These are phyloP conservation scores for Tipula vernalis DNA, from an alignment of 2,888 invertebrate genomes.

Conservation along the genomic window DNA sequence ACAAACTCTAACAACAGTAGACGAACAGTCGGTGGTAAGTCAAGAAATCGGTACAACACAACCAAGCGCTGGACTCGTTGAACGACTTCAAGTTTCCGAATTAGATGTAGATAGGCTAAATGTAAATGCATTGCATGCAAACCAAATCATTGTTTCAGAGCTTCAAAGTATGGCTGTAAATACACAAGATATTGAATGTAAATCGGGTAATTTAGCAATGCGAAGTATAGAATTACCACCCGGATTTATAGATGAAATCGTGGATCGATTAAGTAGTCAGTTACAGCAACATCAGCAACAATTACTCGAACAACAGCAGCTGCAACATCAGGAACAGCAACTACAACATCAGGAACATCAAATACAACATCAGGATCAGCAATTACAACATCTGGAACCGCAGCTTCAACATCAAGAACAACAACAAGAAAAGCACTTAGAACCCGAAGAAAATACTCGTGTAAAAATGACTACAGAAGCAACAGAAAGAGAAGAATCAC, in stretches of 20 bases:
- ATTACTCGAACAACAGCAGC: constrained; percentile 26
- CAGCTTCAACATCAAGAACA: constrained; percentile 22
- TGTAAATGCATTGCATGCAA: constrained; percentile 66
- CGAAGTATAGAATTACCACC: constrained; percentile 56
- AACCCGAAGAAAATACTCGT: neutral
- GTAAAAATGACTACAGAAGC: neutral
- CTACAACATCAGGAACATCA: constrained; percentile 24
- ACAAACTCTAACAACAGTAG: neutral
- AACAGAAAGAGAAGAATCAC: neutral
- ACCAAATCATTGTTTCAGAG: constrained; percentile 67
- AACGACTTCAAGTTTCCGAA: constrained; percentile 52
- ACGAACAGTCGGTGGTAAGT: neutral
- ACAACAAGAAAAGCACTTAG: neutral
- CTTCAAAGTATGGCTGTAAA: constrained; percentile 62
- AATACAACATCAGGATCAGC: constrained; percentile 24
- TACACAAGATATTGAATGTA: constrained; percentile 58
- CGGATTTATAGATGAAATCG: constrained; percentile 53
- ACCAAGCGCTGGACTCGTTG: neutral
- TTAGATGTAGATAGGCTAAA: constrained; percentile 67
- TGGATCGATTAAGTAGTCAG: constrained; percentile 35
- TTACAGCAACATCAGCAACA: constrained; percentile 24
- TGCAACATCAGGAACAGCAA: neutral
- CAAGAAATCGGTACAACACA: constrained; percentile 15
- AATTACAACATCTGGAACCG: neutral
- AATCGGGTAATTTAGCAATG: constrained; percentile 51